Evolutionary conservation across 2,888 invertebrate genomes (phyloP), one percentile per base, ranked within the genome.

Genomic region (Stictocephala bisonia): DNA sequence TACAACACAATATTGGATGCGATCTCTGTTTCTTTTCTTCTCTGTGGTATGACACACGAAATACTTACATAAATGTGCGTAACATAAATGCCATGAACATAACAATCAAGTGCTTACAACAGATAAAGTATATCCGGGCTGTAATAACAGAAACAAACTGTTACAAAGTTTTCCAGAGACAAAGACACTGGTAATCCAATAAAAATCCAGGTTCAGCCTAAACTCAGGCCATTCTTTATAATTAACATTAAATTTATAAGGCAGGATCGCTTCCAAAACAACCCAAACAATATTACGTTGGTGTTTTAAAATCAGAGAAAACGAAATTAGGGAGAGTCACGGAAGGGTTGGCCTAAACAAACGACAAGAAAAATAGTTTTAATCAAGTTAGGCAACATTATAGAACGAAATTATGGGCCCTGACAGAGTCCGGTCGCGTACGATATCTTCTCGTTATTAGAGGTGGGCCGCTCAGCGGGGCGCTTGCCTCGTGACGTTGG

Each of bases 371-470:
- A 53, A 70, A 56, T 70, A 70, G 53, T 40, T 70, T 70, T 70
- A 70, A 70, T 70, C 56, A 70, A 51, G 70, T 70, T 70, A 70
- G 56, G 70, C 56, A 70, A 70, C 70, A 70, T 70, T 70, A 70
- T 56, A 26, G 53, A 35, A 11, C n/a, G 56, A 70, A 70, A 53
- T 70, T 70, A 70, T 70, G 56, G 53, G 24, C 70, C 53, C 40
- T 64, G 35, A 40, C 40, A 31, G 64, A 64, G 64, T 31, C 22
- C 24, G 56, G 70, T 56, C 70, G 53, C 70, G 56, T 70, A 56
- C 70, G 56, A 70, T 70, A 70, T 70, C 56, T 70, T 40, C 70
- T 70, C 70, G 56, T 70, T 70, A 70, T 70, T 70, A 53, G 70
- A 64, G 64, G 70, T 70, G 53, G 70, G 70, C 70, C 26, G 56